phyloP scores from a whole-genome alignment of 2,888 invertebrate species.

The Cabera pusaria region DNA sequence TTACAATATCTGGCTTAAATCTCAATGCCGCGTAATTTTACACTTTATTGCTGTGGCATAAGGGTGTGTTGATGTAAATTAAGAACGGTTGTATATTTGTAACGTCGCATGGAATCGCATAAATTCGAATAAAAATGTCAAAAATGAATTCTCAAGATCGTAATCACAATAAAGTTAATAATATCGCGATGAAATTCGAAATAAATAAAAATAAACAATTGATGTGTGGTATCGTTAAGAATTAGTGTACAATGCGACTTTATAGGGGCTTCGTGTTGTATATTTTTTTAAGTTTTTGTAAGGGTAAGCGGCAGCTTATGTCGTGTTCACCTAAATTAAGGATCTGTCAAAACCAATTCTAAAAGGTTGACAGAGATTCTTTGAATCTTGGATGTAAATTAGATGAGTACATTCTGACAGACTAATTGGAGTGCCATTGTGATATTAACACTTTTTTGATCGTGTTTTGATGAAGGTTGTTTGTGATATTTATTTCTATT shows the following conservation, averaged over 20 bases:
- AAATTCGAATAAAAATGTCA: slow-evolving; percentile 82
- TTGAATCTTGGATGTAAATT: slow-evolving; percentile 22
- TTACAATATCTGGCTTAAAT: slow-evolving; percentile 35
- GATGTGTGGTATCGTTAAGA: slow-evolving; percentile 62
- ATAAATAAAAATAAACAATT: slow-evolving; percentile 76
- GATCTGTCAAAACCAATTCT: slow-evolving; percentile 29
- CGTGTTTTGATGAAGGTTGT: too few species aligned
- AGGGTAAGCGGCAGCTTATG: slow-evolving; percentile 22
- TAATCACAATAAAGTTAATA: slow-evolving; percentile 81
- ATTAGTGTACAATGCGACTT: slow-evolving; percentile 66
- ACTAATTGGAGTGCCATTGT: slow-evolving; percentile 19
- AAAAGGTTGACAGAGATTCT: slow-evolving; percentile 26
- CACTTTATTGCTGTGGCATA: slow-evolving; percentile 48
- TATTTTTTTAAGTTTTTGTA: slow-evolving; percentile 34
- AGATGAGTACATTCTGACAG: slow-evolving; percentile 26
- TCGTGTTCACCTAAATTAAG: slow-evolving; percentile 29
- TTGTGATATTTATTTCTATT: too few species aligned
- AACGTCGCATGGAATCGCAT: slow-evolving; percentile 62
- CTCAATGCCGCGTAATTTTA: slow-evolving; percentile 36
- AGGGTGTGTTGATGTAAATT: slow-evolving; percentile 26
- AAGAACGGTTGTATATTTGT: slow-evolving; percentile 36
- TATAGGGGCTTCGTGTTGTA: slow-evolving; percentile 37
- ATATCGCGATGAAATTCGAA: slow-evolving; percentile 78
- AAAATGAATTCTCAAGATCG: slow-evolving; percentile 80
- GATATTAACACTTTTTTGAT: slow-evolving; percentile 16